Base-by-base conservation (phyloP, 2,888 invertebrate species). In the Hypomecis atomaria region DNA sequence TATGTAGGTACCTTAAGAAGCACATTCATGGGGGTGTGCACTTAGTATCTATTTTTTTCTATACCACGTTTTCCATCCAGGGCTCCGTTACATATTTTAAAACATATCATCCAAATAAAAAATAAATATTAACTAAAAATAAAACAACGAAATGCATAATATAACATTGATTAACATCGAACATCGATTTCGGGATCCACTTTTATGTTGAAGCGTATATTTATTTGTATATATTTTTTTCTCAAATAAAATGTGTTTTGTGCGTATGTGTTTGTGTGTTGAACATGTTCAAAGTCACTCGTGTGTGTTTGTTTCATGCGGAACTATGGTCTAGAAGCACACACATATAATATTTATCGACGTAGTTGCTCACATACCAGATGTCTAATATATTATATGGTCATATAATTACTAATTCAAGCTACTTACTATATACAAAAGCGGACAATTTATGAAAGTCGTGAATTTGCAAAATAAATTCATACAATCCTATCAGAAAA, bases 291-390 rank as follows among this genome's bases (percentile, higher is more conserved):
- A 76, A 79, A 79, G 78, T 77, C 78, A 81, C 80, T 78, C 76
- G 81, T 82, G 85, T 86, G 77, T 85, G 80, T 80, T 73, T 74
- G 74, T 82, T 74, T 76, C 90, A 90, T 90, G 90, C 90, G 80
- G 80, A 78, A 66, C 82, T 85, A 81, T 81, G 76, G 74, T 71
- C 89, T 87, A 88, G 75, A 90, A 90, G 90, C 90, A 90, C 91
- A 91, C 84, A 87, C 81, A 86, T 40, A 38, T 38, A 43, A 58
- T 71, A 71, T 74, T 79, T 78, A 80, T 78, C 81, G 79, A 83
- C 86, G 85, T 81, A 80, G 86, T 88, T 76, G 92, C 92, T 92
- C 92, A 92, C 92, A 92, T 92, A 92, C 92, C 92, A 91, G 92
- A 90, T 86, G 73, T 80, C 74, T 79, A 65, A 74, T 67, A 73